Conservation (phyloP, 2,113 vertebrate species). For the Podarcis cretensis region DNA sequence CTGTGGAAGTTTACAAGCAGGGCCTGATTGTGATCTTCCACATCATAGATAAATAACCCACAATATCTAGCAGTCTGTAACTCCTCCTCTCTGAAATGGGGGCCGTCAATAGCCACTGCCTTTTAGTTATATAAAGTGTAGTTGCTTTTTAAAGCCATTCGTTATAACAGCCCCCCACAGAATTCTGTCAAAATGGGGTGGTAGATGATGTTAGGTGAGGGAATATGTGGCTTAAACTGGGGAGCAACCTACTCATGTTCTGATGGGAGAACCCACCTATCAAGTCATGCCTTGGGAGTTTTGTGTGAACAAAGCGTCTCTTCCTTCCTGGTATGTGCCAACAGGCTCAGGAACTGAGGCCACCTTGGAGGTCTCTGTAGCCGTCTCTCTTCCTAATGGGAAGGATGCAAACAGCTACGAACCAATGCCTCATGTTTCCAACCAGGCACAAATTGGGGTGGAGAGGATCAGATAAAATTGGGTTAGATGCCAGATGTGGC, state of each 20-base stretch:
- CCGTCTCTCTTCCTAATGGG: not conserved
- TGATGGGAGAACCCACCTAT: not conserved
- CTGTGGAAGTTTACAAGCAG: not conserved
- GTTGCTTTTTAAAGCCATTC: not conserved
- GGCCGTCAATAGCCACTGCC: not conserved
- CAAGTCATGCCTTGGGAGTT: not conserved
- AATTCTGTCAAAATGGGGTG: not conserved
- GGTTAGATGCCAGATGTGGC: too few relatives aligned
- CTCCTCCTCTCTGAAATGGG: not conserved
- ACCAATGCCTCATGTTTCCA: not conserved
- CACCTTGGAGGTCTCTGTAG: not conserved
- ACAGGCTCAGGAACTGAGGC: too few relatives aligned
- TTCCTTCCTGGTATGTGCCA: too few relatives aligned
- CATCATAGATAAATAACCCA: not conserved
- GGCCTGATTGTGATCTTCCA: not conserved
- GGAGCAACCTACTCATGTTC: not conserved
- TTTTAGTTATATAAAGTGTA: not conserved
- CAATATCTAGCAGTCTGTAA: not conserved
- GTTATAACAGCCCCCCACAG: not conserved
- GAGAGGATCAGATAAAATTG: too few relatives aligned
- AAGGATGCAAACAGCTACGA: not conserved
- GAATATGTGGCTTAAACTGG: not conserved
- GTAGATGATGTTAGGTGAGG: not conserved
- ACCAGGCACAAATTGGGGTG: not conserved
- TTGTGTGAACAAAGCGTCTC: not conserved